Evolutionary conservation across 35 echinoderm and acorn worm species (phyloP).

Genomic region (Nesometra sesokonis): DNA sequence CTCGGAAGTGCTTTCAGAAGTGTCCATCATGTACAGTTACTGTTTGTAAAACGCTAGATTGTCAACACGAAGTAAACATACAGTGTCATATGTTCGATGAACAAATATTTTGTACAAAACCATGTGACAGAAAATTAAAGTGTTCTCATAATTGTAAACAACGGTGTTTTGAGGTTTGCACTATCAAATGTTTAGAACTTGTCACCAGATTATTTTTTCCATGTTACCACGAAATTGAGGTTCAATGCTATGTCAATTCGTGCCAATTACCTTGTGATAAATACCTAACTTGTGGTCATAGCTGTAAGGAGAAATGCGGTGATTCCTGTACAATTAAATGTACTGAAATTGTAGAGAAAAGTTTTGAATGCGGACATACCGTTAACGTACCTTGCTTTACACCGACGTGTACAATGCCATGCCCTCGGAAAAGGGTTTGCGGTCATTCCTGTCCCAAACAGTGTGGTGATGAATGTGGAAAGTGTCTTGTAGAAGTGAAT

Average conservation of each 20-base stretch:
- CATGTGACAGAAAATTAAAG: not conserved
- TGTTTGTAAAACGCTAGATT: constrained; percentile 8
- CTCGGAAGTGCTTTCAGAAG: not conserved
- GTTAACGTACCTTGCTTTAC: not conserved
- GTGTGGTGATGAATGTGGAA: not conserved
- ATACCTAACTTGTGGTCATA: not conserved
- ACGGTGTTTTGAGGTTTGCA: not conserved
- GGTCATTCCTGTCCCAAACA: too few relatives aligned
- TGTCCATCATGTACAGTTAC: constrained; percentile 10
- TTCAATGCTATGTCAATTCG: not conserved
- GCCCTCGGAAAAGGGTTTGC: not conserved
- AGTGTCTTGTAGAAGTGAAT: too few relatives aligned
- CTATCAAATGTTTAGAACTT: not conserved
- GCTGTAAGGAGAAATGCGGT: not conserved
- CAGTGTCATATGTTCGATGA: not conserved
- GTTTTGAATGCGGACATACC: not conserved
- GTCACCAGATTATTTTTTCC: not conserved
- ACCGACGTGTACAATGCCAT: not conserved
- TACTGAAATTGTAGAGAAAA: not conserved
- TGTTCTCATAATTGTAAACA: constrained; percentile 3
- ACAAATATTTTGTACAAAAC: not conserved
- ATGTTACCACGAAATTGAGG: not conserved
- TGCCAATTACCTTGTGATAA: not conserved
- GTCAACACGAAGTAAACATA: not conserved
- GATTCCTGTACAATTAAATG: not conserved